phyloP scores from a whole-genome alignment of 1,140 invertebrate genomes.

The Idris sp. region DNA sequence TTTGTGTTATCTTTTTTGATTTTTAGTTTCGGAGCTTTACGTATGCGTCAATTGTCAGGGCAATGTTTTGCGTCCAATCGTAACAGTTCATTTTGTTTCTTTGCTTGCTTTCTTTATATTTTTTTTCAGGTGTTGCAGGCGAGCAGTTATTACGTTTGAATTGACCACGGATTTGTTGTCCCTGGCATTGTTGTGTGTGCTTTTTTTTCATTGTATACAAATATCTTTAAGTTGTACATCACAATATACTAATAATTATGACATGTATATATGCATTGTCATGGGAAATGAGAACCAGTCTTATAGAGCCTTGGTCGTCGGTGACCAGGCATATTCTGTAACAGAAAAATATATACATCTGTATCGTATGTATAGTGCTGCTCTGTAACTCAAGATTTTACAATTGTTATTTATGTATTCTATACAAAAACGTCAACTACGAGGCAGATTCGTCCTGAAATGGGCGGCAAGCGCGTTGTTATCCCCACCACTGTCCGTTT shows the following conservation, averaged over 20 bases:
- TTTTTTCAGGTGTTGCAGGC: constrained; percentile 67
- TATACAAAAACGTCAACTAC: constrained; percentile 78
- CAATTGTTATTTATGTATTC: constrained; percentile 75
- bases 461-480: constrained; percentile 21
- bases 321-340: constrained; percentile 78
- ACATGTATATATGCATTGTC: constrained; percentile 78
- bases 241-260: constrained; percentile 76
- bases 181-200: constrained; percentile 70
- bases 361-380: constrained; percentile 79
- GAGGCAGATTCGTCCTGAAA: constrained; percentile 66
- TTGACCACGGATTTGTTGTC: constrained; percentile 71
- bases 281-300: constrained; percentile 79
- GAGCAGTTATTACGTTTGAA: constrained; percentile 69
- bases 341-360: constrained; percentile 80
- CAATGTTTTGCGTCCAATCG: constrained; percentile 1
- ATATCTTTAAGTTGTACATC: constrained; percentile 78
- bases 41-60: constrained; percentile 8
- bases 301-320: constrained; percentile 73
- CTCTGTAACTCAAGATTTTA: constrained; percentile 79
- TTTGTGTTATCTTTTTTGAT: constrained; percentile 60
- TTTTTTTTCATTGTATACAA: constrained; percentile 77
- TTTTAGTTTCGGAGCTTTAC: constrained; percentile 30
- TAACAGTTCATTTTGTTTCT: no score
- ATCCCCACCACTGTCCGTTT: constrained; percentile 6
- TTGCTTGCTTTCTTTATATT: background rate